Conservation (phyloP, 2,888 invertebrate species). For the Ennomos erosarius region DNA sequence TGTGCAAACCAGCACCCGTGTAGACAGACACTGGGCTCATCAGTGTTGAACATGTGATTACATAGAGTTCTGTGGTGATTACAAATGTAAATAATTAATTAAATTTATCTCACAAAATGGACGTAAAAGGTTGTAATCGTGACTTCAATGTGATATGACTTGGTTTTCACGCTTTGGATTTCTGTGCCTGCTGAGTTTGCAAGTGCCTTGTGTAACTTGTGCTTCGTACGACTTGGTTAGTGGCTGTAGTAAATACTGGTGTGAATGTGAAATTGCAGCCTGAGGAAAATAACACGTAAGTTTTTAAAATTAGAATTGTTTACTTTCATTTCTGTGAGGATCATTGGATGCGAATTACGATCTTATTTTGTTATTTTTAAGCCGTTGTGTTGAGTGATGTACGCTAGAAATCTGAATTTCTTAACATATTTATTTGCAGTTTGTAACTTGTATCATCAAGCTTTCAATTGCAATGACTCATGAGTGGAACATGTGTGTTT, state of each 20-base stretch:
- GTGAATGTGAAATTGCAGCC: too few species aligned
- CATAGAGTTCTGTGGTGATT: conserved; percentile 33
- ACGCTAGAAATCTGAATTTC: too few species aligned
- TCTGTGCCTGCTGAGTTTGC: conserved; percentile 37
- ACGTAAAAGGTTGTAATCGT: conserved; percentile 68
- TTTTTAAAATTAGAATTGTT: conserved; percentile 14
- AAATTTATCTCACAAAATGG: conserved; percentile 70
- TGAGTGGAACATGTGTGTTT: conserved; percentile 35
- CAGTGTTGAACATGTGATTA: conserved; percentile 66
- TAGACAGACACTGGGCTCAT: conserved; percentile 19
- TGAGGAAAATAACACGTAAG: conserved; percentile 15
- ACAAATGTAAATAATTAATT: conserved; percentile 72
- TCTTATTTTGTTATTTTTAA: not conserved
- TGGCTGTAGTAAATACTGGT: not conserved
- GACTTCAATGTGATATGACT: conserved; percentile 67
- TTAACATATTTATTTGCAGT: too few species aligned
- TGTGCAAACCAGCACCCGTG: conserved; percentile 23
- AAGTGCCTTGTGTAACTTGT: conserved; percentile 35
- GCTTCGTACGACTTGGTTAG: conserved; percentile 1
- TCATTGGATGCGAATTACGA: not conserved
- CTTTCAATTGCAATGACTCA: conserved; percentile 27
- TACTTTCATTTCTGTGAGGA: conserved; percentile 3
- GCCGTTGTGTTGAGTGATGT: too few species aligned
- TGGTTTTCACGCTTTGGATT: conserved; percentile 43
- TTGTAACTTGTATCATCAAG: too few species aligned